These are phyloP conservation scores for Zelostemma sp. DNA, from an alignment of 1,140 invertebrate genomes.

Conservation along the genomic window DNA sequence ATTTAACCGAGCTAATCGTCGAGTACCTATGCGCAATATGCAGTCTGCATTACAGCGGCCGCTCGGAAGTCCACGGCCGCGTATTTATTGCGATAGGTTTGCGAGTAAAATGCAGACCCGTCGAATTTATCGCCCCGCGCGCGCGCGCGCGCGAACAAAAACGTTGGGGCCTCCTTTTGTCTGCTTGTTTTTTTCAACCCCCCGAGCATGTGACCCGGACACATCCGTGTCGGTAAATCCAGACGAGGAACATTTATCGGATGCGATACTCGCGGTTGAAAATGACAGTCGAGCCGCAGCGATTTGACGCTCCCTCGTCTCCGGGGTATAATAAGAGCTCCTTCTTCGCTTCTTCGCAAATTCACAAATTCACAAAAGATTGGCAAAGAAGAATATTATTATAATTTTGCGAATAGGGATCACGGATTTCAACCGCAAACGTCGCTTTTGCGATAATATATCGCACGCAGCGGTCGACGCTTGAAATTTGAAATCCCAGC, in stretches of 20 bases:
- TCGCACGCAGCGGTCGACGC: constrained; percentile 31
- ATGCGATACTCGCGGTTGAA: constrained; percentile 18
- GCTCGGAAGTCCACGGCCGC: constrained; percentile 47
- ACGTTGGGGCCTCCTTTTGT: too few species aligned
- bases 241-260: constrained; percentile 39
- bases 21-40: constrained; percentile 55
- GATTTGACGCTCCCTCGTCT: constrained; percentile 36
- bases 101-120: constrained; percentile 55
- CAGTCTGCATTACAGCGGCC: constrained; percentile 62
- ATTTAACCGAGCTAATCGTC: constrained; percentile 44
- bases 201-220: constrained; percentile 11
- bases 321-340: too few species aligned
- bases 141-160: constrained; percentile 54
- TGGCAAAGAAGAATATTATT: too few species aligned
- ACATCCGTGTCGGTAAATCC: constrained; percentile 37
- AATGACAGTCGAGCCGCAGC: constrained; percentile 30
- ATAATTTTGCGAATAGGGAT: too few species aligned
- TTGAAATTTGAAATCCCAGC: constrained; percentile 54
- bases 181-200: constrained; percentile 40
- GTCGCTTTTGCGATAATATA: constrained; percentile 34
- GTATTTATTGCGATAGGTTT: constrained; percentile 70
- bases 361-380: too few species aligned
- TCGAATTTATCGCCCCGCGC: constrained; percentile 67
- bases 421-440: constrained; percentile 22
- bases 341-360: too few species aligned